These are phyloP conservation scores for Thalassaphorura encarpata DNA, from an alignment of 1,140 invertebrate genomes.

Conservation along the genomic window DNA sequence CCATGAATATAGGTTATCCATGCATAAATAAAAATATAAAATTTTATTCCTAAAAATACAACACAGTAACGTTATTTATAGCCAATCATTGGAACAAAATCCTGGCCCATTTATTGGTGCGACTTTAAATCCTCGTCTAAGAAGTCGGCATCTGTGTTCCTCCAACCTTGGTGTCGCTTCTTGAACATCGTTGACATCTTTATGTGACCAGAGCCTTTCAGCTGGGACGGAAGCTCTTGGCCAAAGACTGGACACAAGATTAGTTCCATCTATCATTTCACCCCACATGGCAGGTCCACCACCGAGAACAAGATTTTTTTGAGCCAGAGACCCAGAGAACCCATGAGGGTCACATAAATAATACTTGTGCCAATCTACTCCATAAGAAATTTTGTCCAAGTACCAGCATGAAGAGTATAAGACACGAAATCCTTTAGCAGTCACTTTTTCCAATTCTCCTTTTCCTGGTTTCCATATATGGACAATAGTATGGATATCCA, in stretches of 20 bases:
- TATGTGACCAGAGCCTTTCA: conserved; percentile 49
- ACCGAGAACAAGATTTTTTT: conserved; percentile 54
- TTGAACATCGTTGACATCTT: conserved; percentile 33
- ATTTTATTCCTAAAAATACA: too few relatives aligned
- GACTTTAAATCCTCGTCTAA: conserved; percentile 46
- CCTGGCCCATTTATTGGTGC: conserved; percentile 49
- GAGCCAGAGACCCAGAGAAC: conserved; percentile 42
- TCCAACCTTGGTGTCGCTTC: conserved; percentile 40
- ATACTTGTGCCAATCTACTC: conserved; percentile 65
- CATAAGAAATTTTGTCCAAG: conserved; percentile 58
- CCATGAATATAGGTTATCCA: too few relatives aligned
- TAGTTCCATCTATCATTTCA: conserved; percentile 47
- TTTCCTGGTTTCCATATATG: conserved; percentile 53
- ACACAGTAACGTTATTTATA: too few relatives aligned
- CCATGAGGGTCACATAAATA: conserved; percentile 65
- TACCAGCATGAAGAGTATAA: conserved; percentile 77
- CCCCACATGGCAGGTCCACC: conserved; percentile 62
- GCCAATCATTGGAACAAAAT: conserved; percentile 35
- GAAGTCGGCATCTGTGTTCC: conserved; percentile 40
- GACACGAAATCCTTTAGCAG: conserved; percentile 35
- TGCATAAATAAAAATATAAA: too few relatives aligned
- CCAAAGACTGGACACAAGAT: conserved; percentile 39
- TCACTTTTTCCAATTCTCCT: conserved; percentile 40
- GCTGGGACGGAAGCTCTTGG: conserved; percentile 49
- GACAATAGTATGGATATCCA: conserved; percentile 54